Evolutionary conservation across 2,113 vertebrate genomes (phyloP), one percentile per base, ranked within the genome.

Genomic region (Diadophis punctatus): DNA sequence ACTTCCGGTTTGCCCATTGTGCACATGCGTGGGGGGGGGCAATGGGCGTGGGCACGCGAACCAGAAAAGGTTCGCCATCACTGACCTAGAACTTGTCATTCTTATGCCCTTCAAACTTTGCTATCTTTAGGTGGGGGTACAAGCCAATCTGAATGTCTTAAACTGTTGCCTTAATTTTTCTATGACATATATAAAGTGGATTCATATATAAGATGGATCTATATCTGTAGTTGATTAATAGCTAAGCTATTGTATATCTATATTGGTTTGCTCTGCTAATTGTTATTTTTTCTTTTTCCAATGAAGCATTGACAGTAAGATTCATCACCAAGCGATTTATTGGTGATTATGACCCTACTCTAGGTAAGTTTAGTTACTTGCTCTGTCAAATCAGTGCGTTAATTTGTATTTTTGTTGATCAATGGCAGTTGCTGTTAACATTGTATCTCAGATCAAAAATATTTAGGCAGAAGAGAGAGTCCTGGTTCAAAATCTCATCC

Each of bases 311-410:
- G 94, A 98, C 98, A 0, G 98, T 98, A 0, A 95, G 98, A 74
- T 98, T 98, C 96, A 98, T 98, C 96, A 98, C 98, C 92, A 97
- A 96, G 94, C 96, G 98, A 23, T 98, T 98, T 96, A 98, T 98
- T 23, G 98, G 98, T 10, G 98, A 98, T 93, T 98, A 98, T 0
- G 98, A 98, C 93, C 98, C 98, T 0, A 98, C 98, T 1, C 96
- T 98, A 0, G 98, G 98, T 98, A 97, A 91, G 98, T 96, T 25
- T 90, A 84, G 34, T 4, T 39, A 52, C 0, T 89, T 11, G 0
- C 22, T 6, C 27, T 0, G 30, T 43, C 48, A 8, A 0, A n/a
- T 30, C 23, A 25, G 58, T 5, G 34, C 18, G 22, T 4, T 1
- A 43, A 46, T 48, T 5, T 56, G 23, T 46, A 63, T 39, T 43